Evolutionary conservation across 2,113 vertebrate species (phyloP).

Genomic region (Plecturocebus donacophilus): DNA sequence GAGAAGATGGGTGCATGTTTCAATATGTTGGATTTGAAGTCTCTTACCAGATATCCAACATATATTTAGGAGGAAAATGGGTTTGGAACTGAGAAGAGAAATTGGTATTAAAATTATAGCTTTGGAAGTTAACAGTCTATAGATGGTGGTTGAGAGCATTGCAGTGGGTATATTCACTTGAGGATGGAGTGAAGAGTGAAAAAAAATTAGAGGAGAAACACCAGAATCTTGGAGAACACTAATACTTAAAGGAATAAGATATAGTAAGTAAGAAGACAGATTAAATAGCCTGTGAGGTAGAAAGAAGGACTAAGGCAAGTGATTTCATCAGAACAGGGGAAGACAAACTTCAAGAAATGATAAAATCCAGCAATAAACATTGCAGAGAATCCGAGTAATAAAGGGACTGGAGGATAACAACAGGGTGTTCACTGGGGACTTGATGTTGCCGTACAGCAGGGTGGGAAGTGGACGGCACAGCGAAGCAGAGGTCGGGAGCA

Average conservation of each 20-base stretch:
- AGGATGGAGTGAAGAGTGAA: neutral
- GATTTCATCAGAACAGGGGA: neutral
- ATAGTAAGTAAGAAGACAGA: neutral
- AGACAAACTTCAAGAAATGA: neutral
- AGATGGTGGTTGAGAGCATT: neutral
- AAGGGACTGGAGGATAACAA: neutral
- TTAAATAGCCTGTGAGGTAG: neutral
- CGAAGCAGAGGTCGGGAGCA: neutral
- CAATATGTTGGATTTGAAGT: neutral
- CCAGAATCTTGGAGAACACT: neutral
- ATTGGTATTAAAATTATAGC: neutral
- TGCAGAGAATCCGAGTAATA: neutral
- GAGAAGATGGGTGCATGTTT: neutral
- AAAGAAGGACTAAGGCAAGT: neutral
- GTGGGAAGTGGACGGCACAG: neutral
- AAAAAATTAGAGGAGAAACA: neutral
- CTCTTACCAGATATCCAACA: neutral
- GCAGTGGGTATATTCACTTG: neutral
- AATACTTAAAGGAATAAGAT: neutral
- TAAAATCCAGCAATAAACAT: neutral
- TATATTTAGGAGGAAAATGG: neutral
- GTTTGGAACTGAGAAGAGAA: neutral
- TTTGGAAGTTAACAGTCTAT: neutral
- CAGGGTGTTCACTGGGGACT: neutral
- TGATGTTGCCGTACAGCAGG: neutral